Conservation (phyloP, 2,888 invertebrate species). For the Camponotus fellah region DNA sequence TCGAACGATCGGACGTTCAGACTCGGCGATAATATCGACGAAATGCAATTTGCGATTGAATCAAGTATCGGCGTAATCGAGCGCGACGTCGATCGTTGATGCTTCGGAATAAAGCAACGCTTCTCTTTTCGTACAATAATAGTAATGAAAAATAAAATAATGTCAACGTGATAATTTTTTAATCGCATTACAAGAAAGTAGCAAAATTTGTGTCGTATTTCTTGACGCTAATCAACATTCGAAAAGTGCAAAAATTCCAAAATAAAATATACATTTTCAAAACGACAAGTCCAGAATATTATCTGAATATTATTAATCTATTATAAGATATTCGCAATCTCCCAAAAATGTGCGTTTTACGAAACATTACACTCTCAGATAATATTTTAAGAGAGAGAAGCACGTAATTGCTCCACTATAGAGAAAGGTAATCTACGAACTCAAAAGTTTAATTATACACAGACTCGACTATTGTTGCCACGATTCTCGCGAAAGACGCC, state of each 20-base stretch:
- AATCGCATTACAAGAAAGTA: background rate
- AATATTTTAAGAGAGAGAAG: background rate
- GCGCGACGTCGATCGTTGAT: background rate
- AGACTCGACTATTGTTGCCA: background rate
- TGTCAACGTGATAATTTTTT: background rate
- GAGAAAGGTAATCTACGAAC: slow-evolving; percentile 16
- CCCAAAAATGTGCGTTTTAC: background rate
- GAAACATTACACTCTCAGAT: background rate
- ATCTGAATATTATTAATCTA: slow-evolving; percentile 1
- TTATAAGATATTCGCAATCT: background rate
- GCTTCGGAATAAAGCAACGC: background rate
- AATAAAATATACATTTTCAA: background rate
- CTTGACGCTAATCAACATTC: background rate
- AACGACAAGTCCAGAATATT: background rate
- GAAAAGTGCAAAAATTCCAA: background rate
- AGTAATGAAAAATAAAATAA: background rate
- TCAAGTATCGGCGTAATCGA: background rate
- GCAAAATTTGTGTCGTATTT: background rate
- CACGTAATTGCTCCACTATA: background rate
- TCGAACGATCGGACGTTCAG: slow-evolving; percentile 19
- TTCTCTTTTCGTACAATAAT: background rate
- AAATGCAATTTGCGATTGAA: background rate
- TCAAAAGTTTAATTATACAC: slow-evolving; percentile 17
- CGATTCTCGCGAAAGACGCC: slow-evolving; percentile 25
- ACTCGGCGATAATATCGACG: background rate